Evolutionary conservation across 2,797 vertebrate species (phyloP), one percentile per base, ranked within the genome.

Genomic region (Paratrypauchen microcephalus): DNA sequence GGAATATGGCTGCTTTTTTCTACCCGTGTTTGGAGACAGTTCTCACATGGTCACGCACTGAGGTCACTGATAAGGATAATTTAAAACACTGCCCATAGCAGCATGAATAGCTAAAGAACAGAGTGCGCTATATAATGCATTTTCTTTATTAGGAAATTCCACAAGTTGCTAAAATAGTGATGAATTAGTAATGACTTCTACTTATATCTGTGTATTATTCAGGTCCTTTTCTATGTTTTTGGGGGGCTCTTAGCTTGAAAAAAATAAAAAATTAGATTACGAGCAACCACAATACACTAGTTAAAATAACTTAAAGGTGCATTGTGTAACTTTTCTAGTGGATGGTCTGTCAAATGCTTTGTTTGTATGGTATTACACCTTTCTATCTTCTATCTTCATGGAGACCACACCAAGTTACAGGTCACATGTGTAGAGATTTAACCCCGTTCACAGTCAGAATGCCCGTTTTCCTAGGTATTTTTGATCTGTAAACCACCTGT

Each of bases 11-110:
- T 26, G 30, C 15, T 66, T 61, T 56, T 62, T 58, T 66, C 23
- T 23, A 24, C 24, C 39, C 64, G 30, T 54, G 68, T 70, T 41
- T 65, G 5, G 66, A 70, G 62, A 72, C 61, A 66, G 59, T 72
- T 83, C 65, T 68, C 28, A 71, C 32, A 52, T 73, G 65, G 72
- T 57, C 56, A 64, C 54, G 66, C 23, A 39, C 47, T 32, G 23
- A 28, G 62, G 65, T 71, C 57, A 62, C 36, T 62, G 16, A 70
- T 66, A 55, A 9, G 41, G 78, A 64, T 48, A 26, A 73, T 61
- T 36, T 30, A n/a, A 66, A 55, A 65, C 18, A 62, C 58, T 36
- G 61, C 61, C 61, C 12, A 47, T 1, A 23, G 61, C 41, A 2
- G 39, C 13, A 65, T 19, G 13, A 41, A 36, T 45, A 28, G 48